These are phyloP conservation scores for Poecile montanus DNA, from an alignment of 2,797 vertebrate genomes.

Conservation along the genomic window DNA sequence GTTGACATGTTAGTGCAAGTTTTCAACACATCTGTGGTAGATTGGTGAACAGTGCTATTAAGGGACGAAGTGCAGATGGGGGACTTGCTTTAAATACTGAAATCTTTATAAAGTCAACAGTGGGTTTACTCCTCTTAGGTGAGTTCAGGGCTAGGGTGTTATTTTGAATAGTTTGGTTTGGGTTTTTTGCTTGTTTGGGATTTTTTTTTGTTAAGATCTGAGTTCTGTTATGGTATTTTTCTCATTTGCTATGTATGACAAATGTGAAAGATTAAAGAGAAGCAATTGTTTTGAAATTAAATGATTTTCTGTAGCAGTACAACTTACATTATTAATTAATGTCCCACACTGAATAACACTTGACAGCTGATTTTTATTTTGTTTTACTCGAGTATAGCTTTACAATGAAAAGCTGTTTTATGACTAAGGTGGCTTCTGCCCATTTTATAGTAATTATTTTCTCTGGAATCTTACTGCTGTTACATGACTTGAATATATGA, in stretches of 20 bases:
- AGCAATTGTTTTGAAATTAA: not conserved
- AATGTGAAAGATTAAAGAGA: not conserved
- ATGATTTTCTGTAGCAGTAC: not conserved
- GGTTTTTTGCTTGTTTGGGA: not conserved
- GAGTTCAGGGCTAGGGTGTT: not conserved
- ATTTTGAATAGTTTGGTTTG: not conserved
- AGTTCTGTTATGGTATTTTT: not conserved
- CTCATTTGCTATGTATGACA: not conserved
- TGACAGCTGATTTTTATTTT: not conserved
- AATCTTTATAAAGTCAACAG: not conserved
- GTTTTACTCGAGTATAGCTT: not conserved
- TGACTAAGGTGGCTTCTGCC: not conserved
- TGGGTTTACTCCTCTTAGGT: not conserved
- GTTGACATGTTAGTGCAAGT: not conserved
- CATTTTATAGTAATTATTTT: not conserved
- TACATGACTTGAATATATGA: not conserved
- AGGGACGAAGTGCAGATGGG: not conserved
- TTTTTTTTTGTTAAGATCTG: not conserved
- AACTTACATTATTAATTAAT: not conserved
- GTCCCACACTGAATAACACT: not conserved
- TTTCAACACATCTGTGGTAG: not conserved
- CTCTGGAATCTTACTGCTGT: not conserved
- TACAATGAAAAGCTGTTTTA: not conserved
- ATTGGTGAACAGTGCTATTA: not conserved
- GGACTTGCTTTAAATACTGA: not conserved